phyloP scores from a whole-genome alignment of 1,140 invertebrate genomes.

The Dreissena rostriformis region DNA sequence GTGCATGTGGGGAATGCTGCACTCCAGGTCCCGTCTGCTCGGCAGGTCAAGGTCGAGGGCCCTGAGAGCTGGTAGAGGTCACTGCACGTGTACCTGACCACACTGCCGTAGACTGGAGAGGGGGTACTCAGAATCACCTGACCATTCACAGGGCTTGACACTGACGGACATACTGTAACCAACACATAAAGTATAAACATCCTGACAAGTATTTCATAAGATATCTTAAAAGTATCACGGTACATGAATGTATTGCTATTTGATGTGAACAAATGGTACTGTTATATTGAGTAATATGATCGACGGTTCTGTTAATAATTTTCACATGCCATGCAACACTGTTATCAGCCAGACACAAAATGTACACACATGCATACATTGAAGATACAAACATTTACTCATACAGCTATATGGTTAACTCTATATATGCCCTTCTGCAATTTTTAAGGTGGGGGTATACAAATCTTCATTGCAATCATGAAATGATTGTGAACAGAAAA shows the following conservation, averaged over 20 bases:
- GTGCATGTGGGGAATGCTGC: constrained; percentile 61
- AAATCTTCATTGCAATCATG: too few relatives aligned
- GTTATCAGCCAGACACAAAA: too few relatives aligned
- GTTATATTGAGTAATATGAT: background rate
- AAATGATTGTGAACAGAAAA: too few relatives aligned
- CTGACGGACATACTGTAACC: constrained; percentile 11
- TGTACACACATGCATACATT: too few relatives aligned
- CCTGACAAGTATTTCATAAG: background rate
- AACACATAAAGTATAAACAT: background rate
- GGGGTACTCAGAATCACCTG: background rate
- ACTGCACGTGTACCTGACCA: constrained; percentile 59
- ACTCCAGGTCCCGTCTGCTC: constrained; percentile 61
- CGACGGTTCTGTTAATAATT: too few relatives aligned
- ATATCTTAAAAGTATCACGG: background rate
- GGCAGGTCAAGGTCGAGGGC: constrained; percentile 71
- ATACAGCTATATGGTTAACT: too few relatives aligned
- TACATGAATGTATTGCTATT: background rate
- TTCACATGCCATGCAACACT: too few relatives aligned
- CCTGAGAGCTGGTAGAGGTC: constrained; percentile 82
- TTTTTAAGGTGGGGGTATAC: too few relatives aligned
- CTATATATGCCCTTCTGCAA: too few relatives aligned
- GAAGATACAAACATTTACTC: too few relatives aligned
- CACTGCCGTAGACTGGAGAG: constrained; percentile 16
- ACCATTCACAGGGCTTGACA: constrained; percentile 15
- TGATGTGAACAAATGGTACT: background rate